phyloP scores from a whole-genome alignment of 2,888 invertebrate species.

The Euproctis similis region DNA sequence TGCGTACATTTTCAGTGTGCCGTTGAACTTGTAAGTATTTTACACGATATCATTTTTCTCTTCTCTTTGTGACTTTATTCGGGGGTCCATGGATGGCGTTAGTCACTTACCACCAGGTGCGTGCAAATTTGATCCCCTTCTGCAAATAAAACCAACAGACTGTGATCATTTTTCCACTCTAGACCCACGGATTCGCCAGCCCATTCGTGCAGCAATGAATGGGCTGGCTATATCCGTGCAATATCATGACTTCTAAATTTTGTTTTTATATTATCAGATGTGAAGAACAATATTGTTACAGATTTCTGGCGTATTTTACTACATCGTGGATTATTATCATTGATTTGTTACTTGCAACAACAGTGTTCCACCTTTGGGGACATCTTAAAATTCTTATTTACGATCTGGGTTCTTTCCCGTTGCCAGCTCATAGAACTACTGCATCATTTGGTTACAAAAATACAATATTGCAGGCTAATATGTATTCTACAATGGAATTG shows the following conservation, averaged over 20 bases:
- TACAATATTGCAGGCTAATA: slow-evolving; percentile 3
- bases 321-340: background rate
- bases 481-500: slow-evolving; percentile 13
- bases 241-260: too few relatives aligned
- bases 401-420: background rate
- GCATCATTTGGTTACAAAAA: background rate
- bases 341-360: background rate
- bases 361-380: background rate
- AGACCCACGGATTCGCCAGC: too few relatives aligned
- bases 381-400: background rate
- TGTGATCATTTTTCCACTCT: too few relatives aligned
- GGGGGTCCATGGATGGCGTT: too few relatives aligned
- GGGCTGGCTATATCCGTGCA: too few relatives aligned
- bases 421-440: background rate
- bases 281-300: background rate
- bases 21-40: slow-evolving; percentile 13
- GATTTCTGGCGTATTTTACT: background rate
- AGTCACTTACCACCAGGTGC: too few relatives aligned
- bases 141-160: too few relatives aligned
- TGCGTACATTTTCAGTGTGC: slow-evolving; percentile 4
- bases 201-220: too few relatives aligned
- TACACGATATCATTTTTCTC: too few relatives aligned
- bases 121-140: too few relatives aligned
- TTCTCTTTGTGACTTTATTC: too few relatives aligned
- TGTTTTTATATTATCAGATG: too few relatives aligned